phyloP scores from a whole-genome alignment of 2,797 vertebrate species.

The Amblyraja radiata region DNA sequence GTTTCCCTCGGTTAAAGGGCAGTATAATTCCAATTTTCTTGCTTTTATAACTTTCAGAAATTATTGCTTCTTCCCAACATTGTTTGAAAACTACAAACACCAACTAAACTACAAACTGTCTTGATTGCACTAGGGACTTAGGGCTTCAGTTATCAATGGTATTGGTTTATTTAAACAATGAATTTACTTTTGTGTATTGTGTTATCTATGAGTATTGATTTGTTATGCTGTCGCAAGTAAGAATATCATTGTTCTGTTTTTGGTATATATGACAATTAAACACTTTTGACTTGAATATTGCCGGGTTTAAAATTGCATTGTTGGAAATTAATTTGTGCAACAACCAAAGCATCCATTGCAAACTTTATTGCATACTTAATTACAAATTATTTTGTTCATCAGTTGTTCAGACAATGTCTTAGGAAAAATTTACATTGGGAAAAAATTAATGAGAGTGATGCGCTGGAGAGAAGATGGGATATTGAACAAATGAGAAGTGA shows the following conservation, averaged over 20 bases:
- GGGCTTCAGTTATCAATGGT: no score
- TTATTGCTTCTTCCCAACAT: neutral
- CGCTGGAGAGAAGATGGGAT: neutral
- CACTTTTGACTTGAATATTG: no score
- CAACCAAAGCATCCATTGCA: neutral
- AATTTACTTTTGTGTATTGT: no score
- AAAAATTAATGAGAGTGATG: neutral
- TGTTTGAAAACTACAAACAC: no score
- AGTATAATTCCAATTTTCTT: neutral
- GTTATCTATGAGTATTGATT: no score
- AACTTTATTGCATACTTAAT: neutral
- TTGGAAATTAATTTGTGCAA: neutral
- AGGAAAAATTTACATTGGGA: neutral
- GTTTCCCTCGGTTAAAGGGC: neutral
- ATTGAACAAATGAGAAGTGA: constrained; percentile 31
- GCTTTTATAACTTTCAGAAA: neutral
- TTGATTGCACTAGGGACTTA: no score
- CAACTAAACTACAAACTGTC: no score
- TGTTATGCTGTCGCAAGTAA: no score
- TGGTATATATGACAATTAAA: no score
- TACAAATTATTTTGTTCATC: neutral
- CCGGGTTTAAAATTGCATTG: neutral
- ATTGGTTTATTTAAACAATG: no score
- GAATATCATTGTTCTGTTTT: no score
- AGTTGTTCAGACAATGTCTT: constrained; percentile 15